Base-by-base conservation (phyloP, 2,113 vertebrate genomes). In the Caretta caretta region DNA sequence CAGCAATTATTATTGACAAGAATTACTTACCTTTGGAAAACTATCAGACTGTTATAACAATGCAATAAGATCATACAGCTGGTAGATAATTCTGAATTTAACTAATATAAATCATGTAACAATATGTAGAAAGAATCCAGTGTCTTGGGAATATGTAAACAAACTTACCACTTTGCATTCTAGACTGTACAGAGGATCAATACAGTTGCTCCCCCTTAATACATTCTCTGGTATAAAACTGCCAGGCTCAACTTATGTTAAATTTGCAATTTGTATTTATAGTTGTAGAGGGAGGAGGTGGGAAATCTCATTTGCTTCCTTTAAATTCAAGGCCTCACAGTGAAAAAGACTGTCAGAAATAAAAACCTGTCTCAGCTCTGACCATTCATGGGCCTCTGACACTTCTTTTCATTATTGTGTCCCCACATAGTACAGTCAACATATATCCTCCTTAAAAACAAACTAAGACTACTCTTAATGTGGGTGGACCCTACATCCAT, bases 391-490 rank as follows among this genome's bases (percentile, higher is more conserved):
- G 38, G 42, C 42, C 48, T 56, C 19, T 38, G 22, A 81, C 4
- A 25, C 27, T 84, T 93, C 59, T 79, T 81, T 91, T 80, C 76
- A 53, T 89, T 84, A 93, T 90, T 86, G 88, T 50, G 42, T 83
- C 79, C 93, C 89, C 90, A 83, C 88, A 80, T 49, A 88, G 80
- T 90, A 54, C 93, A 84, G 90, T 94, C 83, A 95, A 1, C 19
- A 86, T 0, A 46, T 35, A 59, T 78, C 94, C 93, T 95, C 90
- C 96, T 93, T 75, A 81, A 95, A 97, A 96, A 27, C 65, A 95
- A 96, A 96, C 85, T 48, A 5, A 0, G 1, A 57, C 27, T 84
- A 49, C 62, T 90, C 53, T 31, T 1, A 69, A 51, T n/a, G 85
- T 5, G 7, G 16, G 22, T 10, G 24, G 22, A 48, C 35, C 54